Evolutionary conservation across 2,797 vertebrate species (phyloP), one percentile per base, ranked within the genome.

Genomic region (Odontamblyopus rebecca): DNA sequence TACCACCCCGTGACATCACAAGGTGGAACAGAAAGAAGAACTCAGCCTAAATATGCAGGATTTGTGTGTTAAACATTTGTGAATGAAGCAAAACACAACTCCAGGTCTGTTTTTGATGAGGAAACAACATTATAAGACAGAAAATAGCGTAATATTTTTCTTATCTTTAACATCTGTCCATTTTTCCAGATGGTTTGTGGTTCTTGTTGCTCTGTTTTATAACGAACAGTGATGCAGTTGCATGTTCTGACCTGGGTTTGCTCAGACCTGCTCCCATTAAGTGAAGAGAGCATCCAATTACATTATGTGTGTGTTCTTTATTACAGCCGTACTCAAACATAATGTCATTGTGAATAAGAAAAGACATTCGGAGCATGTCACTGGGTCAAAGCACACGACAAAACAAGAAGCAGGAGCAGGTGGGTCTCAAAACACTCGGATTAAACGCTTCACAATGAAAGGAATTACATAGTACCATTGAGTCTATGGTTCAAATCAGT

Each of bases 281-380:
- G 35, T 63, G 61, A 44, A 41, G 35, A 23, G 8, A 63, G 38
- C 19, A 13, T 63, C 35, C 61, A 63, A 63, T 63, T 44, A 44
- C 38, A 63, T 41, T 63, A 41, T 23, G 61, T 63, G 19, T 41
- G 18, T 9, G 11, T 18, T 8, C 26, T 41, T 63, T 23, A 38
- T 44, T 44, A 63, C 9, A 16, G 32, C 6, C 8, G 19, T 2
- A 19, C 18, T 41, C 61, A 44, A 23, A 63, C 12, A 12, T 63
- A 44, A 41, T 44, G 11, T 23, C 35, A 63, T 44, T 63, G 38
- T 44, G 61, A 44, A 44, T 23, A 63, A 23, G 4, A 26, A 63
- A 63, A 44, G 0, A 16, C n/a, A 63, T 23, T 41, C 44, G 61
- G 61, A 63, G 35, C 35, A 12, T 23, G 61, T 63, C 61, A 63